Base-by-base conservation (phyloP, 2,113 vertebrate genomes). In the Muscicapa adusta region DNA sequence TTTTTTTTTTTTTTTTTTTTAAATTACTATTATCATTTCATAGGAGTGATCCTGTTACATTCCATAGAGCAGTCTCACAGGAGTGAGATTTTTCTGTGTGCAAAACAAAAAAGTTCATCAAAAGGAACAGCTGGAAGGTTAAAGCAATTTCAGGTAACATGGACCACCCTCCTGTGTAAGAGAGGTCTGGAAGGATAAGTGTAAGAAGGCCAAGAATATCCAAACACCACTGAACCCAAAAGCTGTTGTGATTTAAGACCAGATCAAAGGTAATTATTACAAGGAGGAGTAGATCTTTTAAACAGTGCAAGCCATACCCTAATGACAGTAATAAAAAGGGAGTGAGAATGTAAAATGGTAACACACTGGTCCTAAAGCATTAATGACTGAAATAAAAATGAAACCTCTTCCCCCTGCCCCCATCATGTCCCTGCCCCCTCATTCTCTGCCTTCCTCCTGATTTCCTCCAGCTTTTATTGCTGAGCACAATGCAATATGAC, bases 401-500 rank as follows among this genome's bases (percentile, higher is more conserved):
- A 86, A 73, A 19, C 5, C 12, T 5, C 7, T 43, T 20, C 26
- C 2, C 2, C 4, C 8, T 58, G 10, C 6, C 8, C 5, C 43
- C 10, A 43, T 57, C 8, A 12, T 7, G 0, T 28, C 6, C 3
- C 15, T 4, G 3, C 3, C 0, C 11, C 26, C 4, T 6, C 4
- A 2, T 25, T 25, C 15, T 51, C 6, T 17, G 4, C 6, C 5
- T 22, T 58, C 12, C 7, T 60, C 12, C 17, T 29, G 5, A 24
- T 56, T 77, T 85, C 19, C 7, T 9, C 2, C 6, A 36, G 14
- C 7, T 71, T 86, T 57, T 40, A 6, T 61, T 72, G 38, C 47
- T 67, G 24, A 57, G 10, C 31, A 34, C 1, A 6, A 3, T 10
- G 24, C 31, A 20, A 1, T 23, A 10, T 14, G 51, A 47, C 7